A percentile compares a stretch with the other conserved stretches of the same genome.
Conservation (phyloP, 2,797 vertebrate species). For the Spinus pinus region DNA sequence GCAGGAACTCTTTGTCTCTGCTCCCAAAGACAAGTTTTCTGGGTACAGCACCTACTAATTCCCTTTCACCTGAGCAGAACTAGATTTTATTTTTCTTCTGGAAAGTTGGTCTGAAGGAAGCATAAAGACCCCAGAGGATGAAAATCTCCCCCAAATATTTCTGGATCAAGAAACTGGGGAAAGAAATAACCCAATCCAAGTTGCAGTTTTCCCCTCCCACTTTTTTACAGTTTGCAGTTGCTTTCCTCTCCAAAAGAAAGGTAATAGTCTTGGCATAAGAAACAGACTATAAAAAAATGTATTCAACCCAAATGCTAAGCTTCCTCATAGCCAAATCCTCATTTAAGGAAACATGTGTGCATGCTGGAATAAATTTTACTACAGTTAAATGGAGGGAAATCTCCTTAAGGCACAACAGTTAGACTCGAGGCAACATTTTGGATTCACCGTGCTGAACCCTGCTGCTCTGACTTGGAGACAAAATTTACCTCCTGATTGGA, state of each 20-base stretch:
- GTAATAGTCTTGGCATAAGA: conserved; percentile 11
- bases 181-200: background rate
- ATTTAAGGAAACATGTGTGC: background rate
- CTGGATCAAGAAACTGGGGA: background rate
- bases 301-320: background rate
- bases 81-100: background rate
- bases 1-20: background rate
- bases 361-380: conserved; percentile 12
- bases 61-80: background rate
- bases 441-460: background rate
- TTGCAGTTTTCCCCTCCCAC: background rate
- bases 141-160: background rate
- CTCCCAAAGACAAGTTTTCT: background rate
- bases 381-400: background rate
- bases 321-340: conserved; percentile 13
- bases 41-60: background rate
- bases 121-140: background rate
- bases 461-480: background rate
- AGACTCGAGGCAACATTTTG: background rate
- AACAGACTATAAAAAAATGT: background rate
- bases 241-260: background rate
- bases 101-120: background rate
- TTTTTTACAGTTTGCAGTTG: background rate
- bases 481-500: background rate
- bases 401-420: background rate